Evolutionary conservation across 1,140 invertebrate species (phyloP).

Genomic region (Pseudachorutes palmiensis): DNA sequence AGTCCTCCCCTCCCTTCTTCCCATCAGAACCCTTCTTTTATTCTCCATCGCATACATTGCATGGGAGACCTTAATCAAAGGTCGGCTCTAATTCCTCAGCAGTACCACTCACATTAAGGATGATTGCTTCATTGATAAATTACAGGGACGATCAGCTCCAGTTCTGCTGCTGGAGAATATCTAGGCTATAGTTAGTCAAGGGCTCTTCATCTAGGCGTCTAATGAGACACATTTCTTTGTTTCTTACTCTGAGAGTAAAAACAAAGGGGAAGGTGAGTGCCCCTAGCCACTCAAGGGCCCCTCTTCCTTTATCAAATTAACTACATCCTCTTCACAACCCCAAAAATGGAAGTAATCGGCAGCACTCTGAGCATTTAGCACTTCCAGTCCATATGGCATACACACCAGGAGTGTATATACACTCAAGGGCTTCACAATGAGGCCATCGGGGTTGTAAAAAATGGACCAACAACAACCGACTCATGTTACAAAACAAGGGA

Average conservation of each 20-base stretch:
- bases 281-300: neutral
- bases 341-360: neutral
- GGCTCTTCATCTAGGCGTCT: neutral
- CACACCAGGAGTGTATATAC: too few relatives aligned
- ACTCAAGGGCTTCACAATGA: too few relatives aligned
- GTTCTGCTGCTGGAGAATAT: too few relatives aligned
- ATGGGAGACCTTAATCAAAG: neutral
- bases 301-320: constrained; percentile 6
- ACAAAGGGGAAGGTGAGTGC: neutral
- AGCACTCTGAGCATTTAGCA: neutral
- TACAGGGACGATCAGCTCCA: neutral
- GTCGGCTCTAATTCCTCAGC: neutral
- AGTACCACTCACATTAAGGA: neutral
- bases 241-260: neutral
- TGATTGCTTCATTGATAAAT: constrained; percentile 12
- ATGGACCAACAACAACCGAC: too few relatives aligned
- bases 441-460: too few relatives aligned
- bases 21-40: neutral
- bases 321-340: neutral
- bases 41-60: neutral
- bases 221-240: neutral
- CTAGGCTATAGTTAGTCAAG: too few relatives aligned
- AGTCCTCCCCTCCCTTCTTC: neutral
- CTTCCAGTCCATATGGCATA: neutral
- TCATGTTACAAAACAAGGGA: too few relatives aligned